These are phyloP conservation scores for Pediacus dermestoides DNA, from an alignment of 2,888 invertebrate genomes.

Conservation along the genomic window DNA sequence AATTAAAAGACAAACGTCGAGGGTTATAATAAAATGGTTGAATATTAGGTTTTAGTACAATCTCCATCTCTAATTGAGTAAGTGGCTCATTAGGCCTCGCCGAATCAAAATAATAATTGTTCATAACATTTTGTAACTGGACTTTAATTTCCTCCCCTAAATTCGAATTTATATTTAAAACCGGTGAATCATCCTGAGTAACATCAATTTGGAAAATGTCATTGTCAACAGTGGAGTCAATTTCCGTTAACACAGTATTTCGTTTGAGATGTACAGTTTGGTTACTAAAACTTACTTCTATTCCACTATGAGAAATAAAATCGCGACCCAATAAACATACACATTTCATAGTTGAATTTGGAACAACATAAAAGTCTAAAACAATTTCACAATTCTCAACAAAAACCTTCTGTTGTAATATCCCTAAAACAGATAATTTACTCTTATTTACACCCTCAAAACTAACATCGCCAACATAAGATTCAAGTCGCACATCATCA, in stretches of 20 bases:
- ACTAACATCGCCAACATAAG: slow-evolving; percentile 1
- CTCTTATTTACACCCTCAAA: slow-evolving; percentile 1
- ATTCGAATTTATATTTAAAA: background rate
- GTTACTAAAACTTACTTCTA: slow-evolving; percentile 1
- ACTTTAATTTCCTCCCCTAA: background rate
- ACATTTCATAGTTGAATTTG: slow-evolving; percentile 1
- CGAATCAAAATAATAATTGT: background rate
- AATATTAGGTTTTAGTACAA: background rate
- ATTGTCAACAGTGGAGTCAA: background rate
- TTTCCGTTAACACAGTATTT: background rate
- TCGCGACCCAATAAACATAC: background rate
- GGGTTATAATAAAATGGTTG: slow-evolving; percentile 1
- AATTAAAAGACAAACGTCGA: slow-evolving; percentile 1
- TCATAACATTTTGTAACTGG: background rate
- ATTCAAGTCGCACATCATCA: background rate
- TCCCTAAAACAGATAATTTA: slow-evolving; percentile 1
- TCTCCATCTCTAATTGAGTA: background rate
- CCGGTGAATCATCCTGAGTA: background rate
- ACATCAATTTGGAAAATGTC: slow-evolving; percentile 1
- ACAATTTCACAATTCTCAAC: slow-evolving; percentile 2
- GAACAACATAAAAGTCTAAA: slow-evolving; percentile 1
- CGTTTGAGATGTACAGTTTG: background rate
- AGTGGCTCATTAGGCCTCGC: background rate
- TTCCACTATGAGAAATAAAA: background rate
- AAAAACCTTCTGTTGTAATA: background rate